These are phyloP conservation scores for Mus spicilegus DNA, from an alignment of 2,113 vertebrate species.

Conservation along the genomic window DNA sequence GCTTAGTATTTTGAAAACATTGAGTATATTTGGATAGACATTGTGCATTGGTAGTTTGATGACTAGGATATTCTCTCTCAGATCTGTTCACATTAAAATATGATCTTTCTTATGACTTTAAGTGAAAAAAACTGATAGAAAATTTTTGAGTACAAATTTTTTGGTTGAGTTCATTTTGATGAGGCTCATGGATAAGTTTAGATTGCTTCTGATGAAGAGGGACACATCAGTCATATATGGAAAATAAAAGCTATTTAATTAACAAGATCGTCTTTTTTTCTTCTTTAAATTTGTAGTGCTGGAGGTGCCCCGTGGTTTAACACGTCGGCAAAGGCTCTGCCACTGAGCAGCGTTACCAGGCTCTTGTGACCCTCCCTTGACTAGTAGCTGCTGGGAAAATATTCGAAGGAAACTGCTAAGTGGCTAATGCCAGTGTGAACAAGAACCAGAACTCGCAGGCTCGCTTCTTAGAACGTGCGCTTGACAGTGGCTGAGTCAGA, in stretches of 20 bases:
- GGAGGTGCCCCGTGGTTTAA: neutral
- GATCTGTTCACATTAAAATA: conserved; percentile 18
- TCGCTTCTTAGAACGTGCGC: conserved; percentile 65
- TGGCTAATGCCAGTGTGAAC: neutral
- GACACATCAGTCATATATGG: neutral
- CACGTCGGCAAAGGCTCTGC: neutral
- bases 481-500: conserved; percentile 72
- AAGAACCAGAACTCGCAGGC: neutral
- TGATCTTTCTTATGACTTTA: conserved; percentile 48
- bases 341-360: neutral
- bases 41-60: neutral
- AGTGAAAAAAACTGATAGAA: conserved; percentile 19
- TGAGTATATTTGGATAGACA: conserved; percentile 44
- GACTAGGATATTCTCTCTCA: conserved; percentile 25
- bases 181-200: conserved; percentile 45
- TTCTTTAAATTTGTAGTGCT: neutral
- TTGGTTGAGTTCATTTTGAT: conserved; percentile 39
- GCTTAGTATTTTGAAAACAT: conserved; percentile 52
- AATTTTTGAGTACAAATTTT: conserved; percentile 29
- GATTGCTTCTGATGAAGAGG: conserved; percentile 36
- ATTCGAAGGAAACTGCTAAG: neutral
- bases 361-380: conserved; percentile 21
- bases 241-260: neutral
- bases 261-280: conserved; percentile 18
- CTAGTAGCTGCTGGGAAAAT: neutral